These are phyloP conservation scores for Chrysolophus pictus DNA, from an alignment of 2,797 vertebrate genomes.

Conservation along the genomic window DNA sequence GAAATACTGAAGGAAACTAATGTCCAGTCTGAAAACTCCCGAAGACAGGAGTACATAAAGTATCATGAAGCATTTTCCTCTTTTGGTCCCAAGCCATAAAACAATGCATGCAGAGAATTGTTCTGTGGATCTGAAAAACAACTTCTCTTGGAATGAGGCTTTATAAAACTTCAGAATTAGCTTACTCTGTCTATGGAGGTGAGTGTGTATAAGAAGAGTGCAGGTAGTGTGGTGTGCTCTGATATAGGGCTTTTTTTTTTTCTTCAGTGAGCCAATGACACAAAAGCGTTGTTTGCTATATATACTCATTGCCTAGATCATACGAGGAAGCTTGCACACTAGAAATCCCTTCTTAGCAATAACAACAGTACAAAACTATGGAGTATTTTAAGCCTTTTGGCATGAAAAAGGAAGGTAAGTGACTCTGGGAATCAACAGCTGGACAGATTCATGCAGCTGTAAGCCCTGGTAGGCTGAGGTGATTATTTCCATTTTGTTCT, in stretches of 20 bases:
- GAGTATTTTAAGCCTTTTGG: background rate
- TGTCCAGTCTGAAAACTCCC: background rate
- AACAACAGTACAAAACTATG: background rate
- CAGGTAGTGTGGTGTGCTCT: background rate
- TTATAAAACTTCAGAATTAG: background rate
- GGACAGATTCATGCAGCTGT: background rate
- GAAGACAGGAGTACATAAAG: background rate
- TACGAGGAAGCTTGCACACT: background rate
- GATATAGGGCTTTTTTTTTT: background rate
- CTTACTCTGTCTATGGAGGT: background rate
- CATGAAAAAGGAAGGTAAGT: background rate
- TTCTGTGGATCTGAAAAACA: background rate
- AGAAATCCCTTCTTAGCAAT: background rate
- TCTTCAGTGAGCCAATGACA: background rate
- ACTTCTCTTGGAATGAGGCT: background rate
- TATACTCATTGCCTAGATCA: background rate
- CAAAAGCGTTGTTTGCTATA: background rate
- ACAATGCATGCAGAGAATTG: background rate
- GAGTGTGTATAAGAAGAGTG: background rate
- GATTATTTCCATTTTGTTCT: background rate
- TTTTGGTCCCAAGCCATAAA: background rate
- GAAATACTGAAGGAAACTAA: background rate
- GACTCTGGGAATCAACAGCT: background rate
- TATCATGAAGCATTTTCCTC: background rate
- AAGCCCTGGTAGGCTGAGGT: background rate